Evolutionary conservation across 2,797 vertebrate genomes (phyloP), one percentile per base, ranked within the genome.

Genomic region (Mormyrops boulengeri): DNA sequence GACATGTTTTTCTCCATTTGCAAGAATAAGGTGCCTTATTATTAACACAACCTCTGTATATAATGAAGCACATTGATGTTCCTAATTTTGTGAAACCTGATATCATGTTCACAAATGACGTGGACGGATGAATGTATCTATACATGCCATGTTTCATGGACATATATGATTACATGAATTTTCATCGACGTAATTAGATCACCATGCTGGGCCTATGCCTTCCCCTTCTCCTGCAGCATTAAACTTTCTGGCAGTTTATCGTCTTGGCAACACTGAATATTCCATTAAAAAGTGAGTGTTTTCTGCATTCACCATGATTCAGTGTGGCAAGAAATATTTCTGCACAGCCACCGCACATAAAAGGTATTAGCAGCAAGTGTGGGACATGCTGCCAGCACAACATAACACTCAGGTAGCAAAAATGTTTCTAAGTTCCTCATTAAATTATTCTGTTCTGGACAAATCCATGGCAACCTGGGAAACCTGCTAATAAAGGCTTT

Each of bases 381-480:
- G 57, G 1, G 12, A 14, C 14, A 50, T n/a, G 49, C 17, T 44
- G 19, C 8, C 88, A 38, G 30, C 12, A 41, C 84, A 26, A 47
- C 19, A 34, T 22, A 49, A 50, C 34, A 86, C 84, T 22, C 57
- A 86, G 41, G 80, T 60, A 30, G 14, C 66, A 52, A 49, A 85
- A 66, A 62, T 34, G 9, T 8, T 41, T 22, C 60, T 38, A 87
- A 69, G 44, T 66, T 73, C 47, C 60, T 69, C 55, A 30, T 60
- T 53, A 89, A 89, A 89, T 82, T 55, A 89, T 89, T 89, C 50
- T 57, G 91, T 12, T 89, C 89, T 90, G 89, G 91, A 91, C 34
- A 80, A 41, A 94, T 93, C 91, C 92, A 93, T 93, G 77, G 92
- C 92, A 93, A 94, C 91, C 50, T 88, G 66, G 92, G 90, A 89